phyloP scores from a whole-genome alignment of 2,797 vertebrate species.

The Melanotaenia trifasciata region DNA sequence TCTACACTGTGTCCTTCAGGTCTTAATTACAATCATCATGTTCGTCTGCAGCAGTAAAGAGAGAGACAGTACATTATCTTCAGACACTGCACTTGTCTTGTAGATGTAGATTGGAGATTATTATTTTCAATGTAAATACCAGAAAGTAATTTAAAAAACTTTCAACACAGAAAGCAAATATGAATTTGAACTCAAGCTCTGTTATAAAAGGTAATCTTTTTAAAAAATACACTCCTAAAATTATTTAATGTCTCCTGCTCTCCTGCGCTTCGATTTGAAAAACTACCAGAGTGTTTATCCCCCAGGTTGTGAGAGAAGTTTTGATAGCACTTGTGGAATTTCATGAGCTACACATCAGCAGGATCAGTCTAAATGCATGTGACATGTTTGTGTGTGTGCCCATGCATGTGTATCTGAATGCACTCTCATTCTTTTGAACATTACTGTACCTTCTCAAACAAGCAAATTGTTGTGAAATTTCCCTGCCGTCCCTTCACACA shows the following conservation, averaged over 20 bases:
- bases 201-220: not conserved
- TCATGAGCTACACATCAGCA: slow-evolving; percentile 45
- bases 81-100: not conserved
- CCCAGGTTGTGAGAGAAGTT: slow-evolving; percentile 38
- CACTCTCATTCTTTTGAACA: slow-evolving; percentile 5
- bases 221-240: not conserved
- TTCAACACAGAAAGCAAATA: not conserved
- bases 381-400: slow-evolving; percentile 5
- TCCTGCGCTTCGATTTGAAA: not conserved
- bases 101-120: no score
- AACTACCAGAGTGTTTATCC: slow-evolving; percentile 8
- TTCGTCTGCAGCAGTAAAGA: slow-evolving; percentile 14
- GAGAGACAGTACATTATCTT: slow-evolving; percentile 4
- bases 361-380: slow-evolving; percentile 33
- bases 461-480: slow-evolving; percentile 57
- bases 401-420: not conserved
- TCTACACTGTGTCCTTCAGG: not conserved
- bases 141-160: no score
- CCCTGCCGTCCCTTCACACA: slow-evolving; percentile 33
- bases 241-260: no score
- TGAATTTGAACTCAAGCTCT: not conserved
- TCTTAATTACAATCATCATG: slow-evolving; percentile 18
- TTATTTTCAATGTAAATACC: no score
- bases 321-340: slow-evolving; percentile 65
- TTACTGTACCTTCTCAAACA: slow-evolving; percentile 47